Conservation (phyloP, 2,888 invertebrate species). For the Augochlorella aurata region DNA sequence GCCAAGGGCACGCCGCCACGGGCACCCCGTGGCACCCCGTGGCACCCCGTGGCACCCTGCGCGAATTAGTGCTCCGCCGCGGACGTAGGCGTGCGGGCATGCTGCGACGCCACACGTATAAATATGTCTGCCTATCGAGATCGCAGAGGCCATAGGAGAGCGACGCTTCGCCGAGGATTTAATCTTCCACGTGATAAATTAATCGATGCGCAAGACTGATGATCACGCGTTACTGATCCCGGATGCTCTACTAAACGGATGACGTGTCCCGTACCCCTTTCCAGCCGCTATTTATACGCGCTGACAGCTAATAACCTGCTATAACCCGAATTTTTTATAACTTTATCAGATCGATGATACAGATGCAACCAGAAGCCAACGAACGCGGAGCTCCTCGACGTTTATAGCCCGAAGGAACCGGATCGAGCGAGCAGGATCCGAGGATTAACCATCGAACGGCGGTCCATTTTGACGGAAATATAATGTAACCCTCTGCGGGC, state of each 20-base stretch:
- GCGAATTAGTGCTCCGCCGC: background rate
- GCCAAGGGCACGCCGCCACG: background rate
- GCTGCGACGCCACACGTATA: slow-evolving; percentile 33
- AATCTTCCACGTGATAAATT: slow-evolving; percentile 56
- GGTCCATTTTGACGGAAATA: too few species aligned
- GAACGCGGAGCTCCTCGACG: background rate
- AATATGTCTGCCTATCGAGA: slow-evolving; percentile 40
- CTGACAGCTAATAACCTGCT: slow-evolving; percentile 40
- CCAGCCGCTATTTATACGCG: slow-evolving; percentile 44
- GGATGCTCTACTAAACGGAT: slow-evolving; percentile 58
- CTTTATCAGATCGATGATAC: background rate
- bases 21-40: background rate
- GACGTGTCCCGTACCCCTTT: slow-evolving; percentile 52
- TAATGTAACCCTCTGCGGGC: too few species aligned
- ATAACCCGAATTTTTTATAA: slow-evolving; percentile 43
- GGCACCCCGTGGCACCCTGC: background rate
- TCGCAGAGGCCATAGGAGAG: background rate
- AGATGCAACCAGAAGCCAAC: background rate
- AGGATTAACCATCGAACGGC: too few species aligned
- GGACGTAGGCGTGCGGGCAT: slow-evolving; percentile 3
- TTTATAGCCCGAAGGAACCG: too few species aligned
- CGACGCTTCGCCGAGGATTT: slow-evolving; percentile 52
- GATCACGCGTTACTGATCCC: slow-evolving; percentile 59
- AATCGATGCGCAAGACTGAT: slow-evolving; percentile 56
- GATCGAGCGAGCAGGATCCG: too few species aligned